phyloP scores from a whole-genome alignment of 2,113 vertebrate genomes.

The Tupaia chinensis region DNA sequence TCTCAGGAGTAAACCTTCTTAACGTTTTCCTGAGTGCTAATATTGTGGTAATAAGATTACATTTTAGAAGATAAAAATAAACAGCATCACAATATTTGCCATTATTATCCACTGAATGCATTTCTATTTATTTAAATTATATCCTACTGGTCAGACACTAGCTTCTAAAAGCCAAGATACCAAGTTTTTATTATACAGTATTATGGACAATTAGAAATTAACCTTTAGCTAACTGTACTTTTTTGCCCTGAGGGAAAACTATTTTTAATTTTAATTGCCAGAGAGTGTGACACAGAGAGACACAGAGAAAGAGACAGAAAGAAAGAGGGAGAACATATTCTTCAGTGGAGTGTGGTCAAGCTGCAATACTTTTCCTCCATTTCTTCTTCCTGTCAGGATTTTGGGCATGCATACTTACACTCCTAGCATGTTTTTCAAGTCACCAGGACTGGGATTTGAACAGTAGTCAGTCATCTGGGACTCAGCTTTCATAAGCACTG shows the following conservation, averaged over 20 bases:
- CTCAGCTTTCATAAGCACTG: no score
- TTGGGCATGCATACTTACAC: no score
- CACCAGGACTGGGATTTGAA: no score
- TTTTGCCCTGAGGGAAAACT: neutral
- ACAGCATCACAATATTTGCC: neutral
- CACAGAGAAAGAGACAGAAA: no score
- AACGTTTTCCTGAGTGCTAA: neutral
- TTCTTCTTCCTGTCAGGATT: no score
- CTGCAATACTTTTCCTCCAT: no score
- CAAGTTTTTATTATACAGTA: neutral
- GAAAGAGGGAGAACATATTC: no score
- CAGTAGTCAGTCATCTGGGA: no score
- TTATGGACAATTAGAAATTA: neutral
- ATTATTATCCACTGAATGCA: neutral
- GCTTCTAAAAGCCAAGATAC: neutral
- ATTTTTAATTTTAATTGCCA: no score
- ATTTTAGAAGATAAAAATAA: constrained; percentile 25
- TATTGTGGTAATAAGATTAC: neutral
- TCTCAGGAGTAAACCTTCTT: neutral
- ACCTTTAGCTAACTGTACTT: neutral
- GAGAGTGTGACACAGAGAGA: no score
- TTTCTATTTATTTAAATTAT: neutral
- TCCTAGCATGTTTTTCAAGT: no score
- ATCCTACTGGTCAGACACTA: neutral
- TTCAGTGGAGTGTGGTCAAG: no score